Percentiles rank a stretch among this genome's conserved stretches.
Conservation (phyloP, 2,888 invertebrate species). For the Ceriagrion tenellum region DNA sequence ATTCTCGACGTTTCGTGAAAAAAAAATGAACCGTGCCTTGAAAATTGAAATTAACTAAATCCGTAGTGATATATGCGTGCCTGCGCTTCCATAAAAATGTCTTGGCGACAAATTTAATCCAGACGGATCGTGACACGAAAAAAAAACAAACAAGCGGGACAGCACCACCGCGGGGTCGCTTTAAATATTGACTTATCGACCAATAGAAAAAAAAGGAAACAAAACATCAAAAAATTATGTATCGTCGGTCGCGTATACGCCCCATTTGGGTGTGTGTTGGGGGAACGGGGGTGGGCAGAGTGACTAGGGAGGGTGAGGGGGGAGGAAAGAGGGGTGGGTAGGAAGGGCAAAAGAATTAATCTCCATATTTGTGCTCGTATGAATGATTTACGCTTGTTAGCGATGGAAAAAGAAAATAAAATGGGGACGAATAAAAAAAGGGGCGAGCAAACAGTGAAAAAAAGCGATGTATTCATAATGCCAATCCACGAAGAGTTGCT, state of each 20-base stretch:
- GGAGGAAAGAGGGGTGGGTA: neutral
- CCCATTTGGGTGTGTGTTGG: too few relatives aligned
- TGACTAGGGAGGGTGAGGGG: too few relatives aligned
- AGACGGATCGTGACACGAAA: neutral
- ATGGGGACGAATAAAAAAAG: neutral
- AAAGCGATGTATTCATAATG: constrained; percentile 59
- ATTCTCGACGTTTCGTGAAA: neutral
- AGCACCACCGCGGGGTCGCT: constrained; percentile 44
- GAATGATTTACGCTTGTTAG: constrained; percentile 62
- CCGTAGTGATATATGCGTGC: neutral
- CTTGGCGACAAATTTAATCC: constrained; percentile 48
- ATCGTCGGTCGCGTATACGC: neutral
- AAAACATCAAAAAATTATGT: neutral
- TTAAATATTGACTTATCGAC: constrained; percentile 59
- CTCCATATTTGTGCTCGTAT: constrained; percentile 59
- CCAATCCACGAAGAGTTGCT: constrained; percentile 44
- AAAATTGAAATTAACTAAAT: constrained; percentile 45
- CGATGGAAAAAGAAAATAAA: constrained; percentile 1
- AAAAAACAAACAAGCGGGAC: neutral
- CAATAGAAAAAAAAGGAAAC: neutral
- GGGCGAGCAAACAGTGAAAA: constrained; percentile 1
- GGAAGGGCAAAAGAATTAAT: constrained; percentile 50
- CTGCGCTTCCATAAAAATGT: constrained; percentile 2
- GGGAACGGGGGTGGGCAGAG: too few relatives aligned
- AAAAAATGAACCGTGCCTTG: neutral